These are phyloP conservation scores for Elanoides forficatus DNA, from an alignment of 2,113 vertebrate species.

Conservation along the genomic window DNA sequence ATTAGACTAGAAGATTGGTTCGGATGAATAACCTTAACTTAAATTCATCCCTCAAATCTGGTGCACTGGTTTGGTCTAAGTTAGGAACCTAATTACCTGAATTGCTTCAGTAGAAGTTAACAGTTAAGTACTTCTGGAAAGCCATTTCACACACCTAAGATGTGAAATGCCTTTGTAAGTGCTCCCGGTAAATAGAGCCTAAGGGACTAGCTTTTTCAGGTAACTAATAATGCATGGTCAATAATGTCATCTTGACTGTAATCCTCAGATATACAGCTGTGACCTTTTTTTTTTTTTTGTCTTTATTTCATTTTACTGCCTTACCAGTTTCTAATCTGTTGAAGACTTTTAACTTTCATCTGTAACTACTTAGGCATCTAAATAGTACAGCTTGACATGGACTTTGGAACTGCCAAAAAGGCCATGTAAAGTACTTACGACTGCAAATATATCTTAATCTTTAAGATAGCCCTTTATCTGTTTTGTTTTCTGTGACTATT, in stretches of 20 bases:
- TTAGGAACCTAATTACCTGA: neutral
- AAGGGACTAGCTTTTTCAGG: neutral
- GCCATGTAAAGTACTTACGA: rapidly evolving
- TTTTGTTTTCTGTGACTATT: neutral
- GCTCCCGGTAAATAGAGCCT: neutral
- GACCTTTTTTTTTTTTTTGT: neutral
- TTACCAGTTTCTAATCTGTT: neutral
- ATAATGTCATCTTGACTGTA: neutral
- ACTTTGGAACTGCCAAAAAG: neutral
- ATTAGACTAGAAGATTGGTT: neutral
- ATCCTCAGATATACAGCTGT: neutral
- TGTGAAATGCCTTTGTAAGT: neutral
- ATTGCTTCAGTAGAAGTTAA: neutral
- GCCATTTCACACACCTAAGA: neutral
- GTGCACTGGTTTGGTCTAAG: neutral
- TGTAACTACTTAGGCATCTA: neutral
- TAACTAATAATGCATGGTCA: neutral
- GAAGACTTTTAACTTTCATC: neutral
- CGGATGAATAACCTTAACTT: neutral
- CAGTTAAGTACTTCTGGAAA: neutral
- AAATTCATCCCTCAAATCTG: neutral
- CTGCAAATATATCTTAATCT: neutral
- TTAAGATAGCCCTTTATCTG: neutral
- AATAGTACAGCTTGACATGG: neutral
- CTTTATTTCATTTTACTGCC: neutral